Evolutionary conservation across 2,888 invertebrate species (phyloP), one percentile per base, ranked within the genome.

Genomic region (Clivina fossor): DNA sequence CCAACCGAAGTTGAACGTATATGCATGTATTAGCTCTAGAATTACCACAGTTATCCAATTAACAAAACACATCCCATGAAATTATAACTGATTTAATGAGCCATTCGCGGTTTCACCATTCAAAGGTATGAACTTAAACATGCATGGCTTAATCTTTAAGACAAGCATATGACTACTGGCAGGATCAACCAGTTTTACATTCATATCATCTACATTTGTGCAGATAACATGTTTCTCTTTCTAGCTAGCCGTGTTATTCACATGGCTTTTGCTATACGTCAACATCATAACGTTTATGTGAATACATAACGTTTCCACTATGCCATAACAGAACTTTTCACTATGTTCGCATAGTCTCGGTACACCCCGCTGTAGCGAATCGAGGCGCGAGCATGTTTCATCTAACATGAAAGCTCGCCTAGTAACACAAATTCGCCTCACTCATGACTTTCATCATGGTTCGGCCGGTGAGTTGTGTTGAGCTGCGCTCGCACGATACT

Each of bases 51-150:
- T 33, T 33, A 33, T 33, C 33, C 33, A 33, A 8, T 8, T 33
- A 33, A 33, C 4, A 11, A 13, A 9, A 13, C 4, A 4, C 71
- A 76, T 77, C 77, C 71, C 76, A 75, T 71, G n/a, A 74, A 78
- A 78, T 75, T 74, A 76, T 75, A 77, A 78, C 78, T 78, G 78
- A 78, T 80, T 75, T 78, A 79, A 77, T 79, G 78, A 79, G 79
- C 78, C 78, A 76, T 78, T 77, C 76, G 76, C 76, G 73, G 76
- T 78, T 33, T 33, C 33, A n/a, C 33, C 11, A 4, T 33, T 9
- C 4, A 11, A 11, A 11, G 11, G 33, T 11, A 9, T 33, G 11
- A 9, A 33, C 33, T 33, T 8, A 33, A 11, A 33, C 33, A 8
- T 33, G 33, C 33, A 33, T 33, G 33, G 33, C 33, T 33, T 33